phyloP scores from a whole-genome alignment of 37 sponge, comb jelly and placozoan species.

The Halisarca cf. caerulea region DNA sequence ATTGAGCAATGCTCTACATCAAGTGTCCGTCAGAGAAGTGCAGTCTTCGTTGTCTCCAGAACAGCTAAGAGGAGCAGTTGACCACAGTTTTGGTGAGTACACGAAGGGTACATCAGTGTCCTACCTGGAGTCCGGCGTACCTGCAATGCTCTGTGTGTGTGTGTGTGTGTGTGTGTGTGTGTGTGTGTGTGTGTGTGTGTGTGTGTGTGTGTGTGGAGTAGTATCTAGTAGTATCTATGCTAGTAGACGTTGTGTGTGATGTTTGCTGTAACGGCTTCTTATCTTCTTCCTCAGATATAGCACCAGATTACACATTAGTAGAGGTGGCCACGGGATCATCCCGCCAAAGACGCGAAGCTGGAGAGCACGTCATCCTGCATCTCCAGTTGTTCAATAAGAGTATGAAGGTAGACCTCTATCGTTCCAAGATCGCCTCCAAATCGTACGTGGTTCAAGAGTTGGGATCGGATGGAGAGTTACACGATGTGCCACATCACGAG shows the following conservation, averaged over 20 bases:
- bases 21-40: not conserved
- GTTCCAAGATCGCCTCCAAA: not conserved
- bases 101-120: too few species aligned
- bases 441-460: not conserved
- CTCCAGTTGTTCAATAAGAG: not conserved
- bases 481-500: not conserved
- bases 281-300: not conserved
- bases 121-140: too few species aligned
- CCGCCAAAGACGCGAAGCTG: slow-evolving; percentile 1
- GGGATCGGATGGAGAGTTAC: not conserved
- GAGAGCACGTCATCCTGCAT: not conserved
- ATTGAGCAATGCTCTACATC: too few species aligned
- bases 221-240: too few species aligned
- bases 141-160: too few species aligned
- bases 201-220: too few species aligned
- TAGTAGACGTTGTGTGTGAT: too few species aligned
- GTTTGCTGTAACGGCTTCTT: too few species aligned
- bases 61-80: not conserved
- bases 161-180: too few species aligned
- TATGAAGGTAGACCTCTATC: not conserved
- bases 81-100: not conserved
- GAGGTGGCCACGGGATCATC: not conserved
- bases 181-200: too few species aligned
- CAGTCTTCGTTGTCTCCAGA: not conserved
- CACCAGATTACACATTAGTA: not conserved